Base-by-base conservation (phyloP, 2,113 vertebrate species). In the Artemisiospiza belli region DNA sequence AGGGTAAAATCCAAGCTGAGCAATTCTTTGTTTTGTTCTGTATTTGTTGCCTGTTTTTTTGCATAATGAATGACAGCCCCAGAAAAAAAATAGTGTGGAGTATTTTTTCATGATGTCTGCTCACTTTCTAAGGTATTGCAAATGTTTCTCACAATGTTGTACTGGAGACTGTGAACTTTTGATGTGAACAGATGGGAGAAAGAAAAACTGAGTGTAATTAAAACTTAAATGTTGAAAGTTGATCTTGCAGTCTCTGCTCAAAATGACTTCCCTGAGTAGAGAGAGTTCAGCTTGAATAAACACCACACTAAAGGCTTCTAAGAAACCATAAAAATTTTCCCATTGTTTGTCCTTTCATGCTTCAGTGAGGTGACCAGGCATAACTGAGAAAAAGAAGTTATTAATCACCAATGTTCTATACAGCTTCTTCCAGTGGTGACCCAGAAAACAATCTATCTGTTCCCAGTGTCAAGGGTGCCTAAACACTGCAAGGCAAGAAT, bases 281-380 rank as follows among this genome's bases (percentile, higher is more conserved):
- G 16, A 54, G 43, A 90, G 51, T 93, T 92, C 82, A 88, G 79
- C 76, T 93, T 86, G 75, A 95, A 96, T 83, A 93, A 95, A 63
- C 67, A 77, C 43, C 59, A 54, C 8, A 30, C 6, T 74, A 67
- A 80, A n/a, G 27, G 52, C 35, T 81, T 88, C 33, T 81, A 83
- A 80, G 70, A 88, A 83, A 69, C 35, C 1, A 4, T 58, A 78
- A 83, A 95, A 90, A 66, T 28, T 30, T 14, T 72, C 68, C 49
- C 35, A 91, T 89, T 94, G 68, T 88, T 95, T 86, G 43, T 67
- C 47, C 55, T 75, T 52, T 72, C 44, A 70, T 73, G 63, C 37
- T 88, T 90, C 72, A 90, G 58, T 79, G 61, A 93, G 35, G 74
- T 87, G 59, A 85, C 33, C 67, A 83, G 41, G 39, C 47, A 77